A percentile compares a stretch with the other conserved stretches of the same genome.
Evolutionary conservation across 2,113 vertebrate genomes (phyloP).

Genomic region (Hemiscyllium ocellatum): DNA sequence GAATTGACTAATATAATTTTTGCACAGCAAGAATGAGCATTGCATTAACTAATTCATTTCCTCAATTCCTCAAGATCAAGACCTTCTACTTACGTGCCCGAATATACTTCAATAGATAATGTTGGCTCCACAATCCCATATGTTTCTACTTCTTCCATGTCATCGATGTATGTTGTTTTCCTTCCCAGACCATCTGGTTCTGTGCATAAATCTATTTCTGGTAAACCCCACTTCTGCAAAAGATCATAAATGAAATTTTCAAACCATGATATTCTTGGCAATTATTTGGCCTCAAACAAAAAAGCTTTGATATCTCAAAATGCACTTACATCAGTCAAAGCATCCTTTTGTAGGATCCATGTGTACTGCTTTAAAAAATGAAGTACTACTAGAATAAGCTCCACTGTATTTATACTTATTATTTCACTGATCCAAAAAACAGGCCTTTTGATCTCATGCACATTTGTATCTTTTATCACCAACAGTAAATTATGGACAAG

Average conservation of each 20-base stretch:
- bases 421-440: neutral
- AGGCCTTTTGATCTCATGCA: neutral
- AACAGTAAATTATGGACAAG: neutral
- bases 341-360: neutral
- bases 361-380: neutral
- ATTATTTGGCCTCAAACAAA: neutral
- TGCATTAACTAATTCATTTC: neutral
- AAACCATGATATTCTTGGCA: neutral
- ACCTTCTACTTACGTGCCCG: conserved; percentile 79
- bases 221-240: conserved; percentile 80
- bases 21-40: neutral
- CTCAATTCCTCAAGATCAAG: neutral
- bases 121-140: conserved; percentile 74
- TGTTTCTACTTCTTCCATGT: conserved; percentile 68
- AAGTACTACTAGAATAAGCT: neutral
- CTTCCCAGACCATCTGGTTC: conserved; percentile 78
- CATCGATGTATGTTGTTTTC: conserved; percentile 71
- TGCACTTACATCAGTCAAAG: neutral
- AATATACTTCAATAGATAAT: conserved; percentile 82
- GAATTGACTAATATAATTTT: neutral
- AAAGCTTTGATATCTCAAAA: neutral
- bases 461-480: neutral
- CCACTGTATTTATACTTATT: neutral
- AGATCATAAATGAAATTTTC: conserved; percentile 32
- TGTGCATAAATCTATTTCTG: conserved; percentile 78